phyloP scores from a whole-genome alignment of 2,888 invertebrate species.

The Dryomyza anilis region DNA sequence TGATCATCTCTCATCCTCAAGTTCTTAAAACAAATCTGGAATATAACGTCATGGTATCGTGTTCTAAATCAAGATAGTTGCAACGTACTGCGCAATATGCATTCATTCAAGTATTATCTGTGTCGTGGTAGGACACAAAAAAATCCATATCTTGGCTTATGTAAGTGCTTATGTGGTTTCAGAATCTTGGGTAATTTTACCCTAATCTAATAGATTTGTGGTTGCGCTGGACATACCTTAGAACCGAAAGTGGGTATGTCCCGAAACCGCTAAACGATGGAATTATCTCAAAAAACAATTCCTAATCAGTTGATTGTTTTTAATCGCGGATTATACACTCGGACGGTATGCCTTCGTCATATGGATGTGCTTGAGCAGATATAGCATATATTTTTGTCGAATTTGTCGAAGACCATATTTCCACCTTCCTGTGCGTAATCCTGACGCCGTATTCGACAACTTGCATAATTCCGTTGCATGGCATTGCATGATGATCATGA shows the following conservation, averaged over 20 bases:
- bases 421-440: constrained; percentile 4
- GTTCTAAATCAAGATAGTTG: no score
- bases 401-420: neutral
- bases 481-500: no score
- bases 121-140: no score
- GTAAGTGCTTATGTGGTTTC: neutral
- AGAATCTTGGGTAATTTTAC: neutral
- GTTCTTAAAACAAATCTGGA: no score
- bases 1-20: no score
- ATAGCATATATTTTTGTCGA: neutral
- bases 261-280: constrained; percentile 55
- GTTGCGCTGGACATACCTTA: constrained; percentile 3
- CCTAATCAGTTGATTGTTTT: constrained; percentile 52
- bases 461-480: neutral
- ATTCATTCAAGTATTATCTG: neutral
- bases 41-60: no score
- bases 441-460: constrained; percentile 13
- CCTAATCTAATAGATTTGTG: neutral
- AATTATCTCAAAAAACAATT: constrained; percentile 56
- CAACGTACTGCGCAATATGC: neutral
- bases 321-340: constrained; percentile 1
- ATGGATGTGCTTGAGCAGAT: neutral
- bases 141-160: neutral
- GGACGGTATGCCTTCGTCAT: neutral
- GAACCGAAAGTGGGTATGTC: constrained; percentile 53